Conservation (phyloP, 2,113 vertebrate genomes). For the mouse (Mus musculus) region GRCm39 chr7:113473501-113474000, state of each 20-base stretch:
- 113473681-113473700: slow-evolving; percentile 4
- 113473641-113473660: not conserved
- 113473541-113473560: not conserved
- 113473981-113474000: slow-evolving; percentile 73
- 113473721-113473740: slow-evolving; percentile 28
- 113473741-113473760: slow-evolving; percentile 43
- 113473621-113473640: not conserved
- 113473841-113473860: slow-evolving; percentile 69
- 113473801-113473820: slow-evolving; percentile 58
- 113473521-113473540: not conserved
- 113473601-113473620: not conserved
- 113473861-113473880: slow-evolving; percentile 70
- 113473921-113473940: slow-evolving; percentile 66
- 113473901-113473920: slow-evolving; percentile 79
- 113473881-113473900: slow-evolving; percentile 69
- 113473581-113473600: not conserved
- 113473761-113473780: slow-evolving; percentile 31
- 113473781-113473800: not conserved
- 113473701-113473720: not conserved
- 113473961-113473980: slow-evolving; percentile 73
- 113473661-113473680: slow-evolving; percentile 15
- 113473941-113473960: slow-evolving; percentile 74
- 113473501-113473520: not conserved
- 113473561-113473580: not conserved
- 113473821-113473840: slow-evolving; percentile 62